A percentile compares a stretch with the other conserved stretches of the same genome.
Evolutionary conservation across 2,888 invertebrate genomes (phyloP).

Genomic region (Endomychus coccineus): DNA sequence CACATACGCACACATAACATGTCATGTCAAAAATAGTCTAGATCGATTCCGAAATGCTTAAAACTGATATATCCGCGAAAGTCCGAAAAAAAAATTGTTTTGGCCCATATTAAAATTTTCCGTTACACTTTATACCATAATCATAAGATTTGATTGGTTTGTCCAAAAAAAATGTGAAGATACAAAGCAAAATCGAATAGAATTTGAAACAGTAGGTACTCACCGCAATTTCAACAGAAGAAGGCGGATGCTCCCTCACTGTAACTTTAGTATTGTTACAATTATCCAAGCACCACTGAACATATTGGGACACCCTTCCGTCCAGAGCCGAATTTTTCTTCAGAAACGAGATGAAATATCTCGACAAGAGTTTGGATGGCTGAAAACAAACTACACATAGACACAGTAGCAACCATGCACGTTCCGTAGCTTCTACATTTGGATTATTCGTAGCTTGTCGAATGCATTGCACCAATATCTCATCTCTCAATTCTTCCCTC

Average conservation of each 20-base stretch:
- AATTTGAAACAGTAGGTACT: no score
- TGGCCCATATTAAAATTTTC: no score
- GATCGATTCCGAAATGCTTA: no score
- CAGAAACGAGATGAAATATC: conserved; percentile 71
- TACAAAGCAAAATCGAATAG: background rate
- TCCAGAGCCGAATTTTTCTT: conserved; percentile 62
- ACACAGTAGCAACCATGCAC: conserved; percentile 84
- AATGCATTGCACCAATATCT: conserved; percentile 83
- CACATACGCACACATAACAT: no score
- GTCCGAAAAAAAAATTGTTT: no score
- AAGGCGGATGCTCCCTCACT: conserved; percentile 77
- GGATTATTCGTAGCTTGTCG: conserved; percentile 87
- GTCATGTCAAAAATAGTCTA: no score
- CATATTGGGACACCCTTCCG: conserved; percentile 71
- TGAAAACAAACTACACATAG: conserved; percentile 88
- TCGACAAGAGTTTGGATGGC: conserved; percentile 74
- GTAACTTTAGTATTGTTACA: conserved; percentile 79
- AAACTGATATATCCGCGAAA: no score
- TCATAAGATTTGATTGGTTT: no score
- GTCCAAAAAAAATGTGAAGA: no score
- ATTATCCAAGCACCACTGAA: conserved; percentile 91
- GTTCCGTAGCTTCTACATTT: conserved; percentile 71
- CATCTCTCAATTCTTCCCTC: conserved; percentile 85
- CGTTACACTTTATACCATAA: no score
- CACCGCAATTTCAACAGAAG: conserved; percentile 87